Evolutionary conservation across 2,888 invertebrate genomes (phyloP).

Genomic region (Sinelater perroti): DNA sequence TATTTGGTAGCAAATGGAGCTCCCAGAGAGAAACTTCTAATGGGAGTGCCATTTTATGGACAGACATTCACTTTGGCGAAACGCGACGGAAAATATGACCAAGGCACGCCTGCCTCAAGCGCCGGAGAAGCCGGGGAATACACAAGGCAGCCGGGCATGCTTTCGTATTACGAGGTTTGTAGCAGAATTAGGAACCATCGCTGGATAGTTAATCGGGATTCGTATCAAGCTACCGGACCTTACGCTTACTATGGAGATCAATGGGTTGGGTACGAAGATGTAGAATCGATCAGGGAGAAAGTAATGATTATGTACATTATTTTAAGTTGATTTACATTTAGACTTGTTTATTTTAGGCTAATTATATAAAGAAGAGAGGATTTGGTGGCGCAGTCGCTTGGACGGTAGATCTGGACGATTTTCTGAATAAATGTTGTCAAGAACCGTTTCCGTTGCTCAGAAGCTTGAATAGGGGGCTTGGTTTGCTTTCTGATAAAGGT

Average conservation of each 20-base stretch:
- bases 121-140: slow-evolving; percentile 83
- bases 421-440: slow-evolving; percentile 82
- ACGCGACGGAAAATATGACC: slow-evolving; percentile 56
- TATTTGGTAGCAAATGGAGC: slow-evolving; percentile 78
- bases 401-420: slow-evolving; percentile 90
- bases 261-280: slow-evolving; percentile 91
- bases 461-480: slow-evolving; percentile 80
- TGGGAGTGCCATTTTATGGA: slow-evolving; percentile 89
- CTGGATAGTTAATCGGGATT: slow-evolving; percentile 71
- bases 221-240: slow-evolving; percentile 72
- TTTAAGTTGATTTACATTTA: neutral
- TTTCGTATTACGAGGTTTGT: slow-evolving; percentile 88
- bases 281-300: slow-evolving; percentile 77
- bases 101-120: slow-evolving; percentile 74
- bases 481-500: slow-evolving; percentile 65
- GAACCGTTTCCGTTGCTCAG: slow-evolving; percentile 82
- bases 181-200: slow-evolving; percentile 72
- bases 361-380: slow-evolving; percentile 76
- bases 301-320: slow-evolving; percentile 57
- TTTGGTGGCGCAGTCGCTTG: slow-evolving; percentile 86
- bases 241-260: slow-evolving; percentile 82
- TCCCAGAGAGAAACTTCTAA: slow-evolving; percentile 76
- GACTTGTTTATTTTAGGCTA: slow-evolving; percentile 62
- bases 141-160: slow-evolving; percentile 87
- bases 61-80: slow-evolving; percentile 79